Evolutionary conservation across 2,113 vertebrate genomes (phyloP).

Genomic region (Nothocercus julius): DNA sequence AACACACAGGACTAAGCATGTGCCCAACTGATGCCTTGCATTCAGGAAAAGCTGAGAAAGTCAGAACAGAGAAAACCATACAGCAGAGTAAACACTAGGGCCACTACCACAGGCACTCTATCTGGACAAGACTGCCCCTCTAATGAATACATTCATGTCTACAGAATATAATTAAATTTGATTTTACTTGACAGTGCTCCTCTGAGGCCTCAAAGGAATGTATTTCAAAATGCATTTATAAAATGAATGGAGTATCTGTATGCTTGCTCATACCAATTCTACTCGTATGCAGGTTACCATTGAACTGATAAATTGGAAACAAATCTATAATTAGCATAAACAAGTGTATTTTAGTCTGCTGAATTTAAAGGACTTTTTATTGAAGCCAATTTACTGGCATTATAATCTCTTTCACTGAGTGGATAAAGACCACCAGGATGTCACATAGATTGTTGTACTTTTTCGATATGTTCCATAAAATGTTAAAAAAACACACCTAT

Average conservation of each 20-base stretch:
- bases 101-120: background rate
- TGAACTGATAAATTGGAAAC: background rate
- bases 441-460: background rate
- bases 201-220: background rate
- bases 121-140: background rate
- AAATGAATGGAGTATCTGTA: background rate
- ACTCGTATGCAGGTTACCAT: background rate
- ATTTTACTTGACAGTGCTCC: background rate
- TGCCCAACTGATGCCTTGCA: background rate
- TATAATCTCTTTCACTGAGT: background rate
- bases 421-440: background rate
- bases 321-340: background rate
- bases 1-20: background rate
- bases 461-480: background rate
- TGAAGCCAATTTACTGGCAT: background rate
- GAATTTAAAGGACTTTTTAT: background rate
- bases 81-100: background rate
- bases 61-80: background rate
- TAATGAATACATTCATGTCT: background rate
- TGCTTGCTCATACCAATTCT: background rate
- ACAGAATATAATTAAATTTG: background rate
- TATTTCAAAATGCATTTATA: background rate
- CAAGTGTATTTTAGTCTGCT: background rate
- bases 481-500: background rate
- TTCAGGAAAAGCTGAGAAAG: background rate